Base-by-base conservation (phyloP, 30 jellyfish, hydroid and myxozoan genomes). In the Chrysaora quinquecirrha region DNA sequence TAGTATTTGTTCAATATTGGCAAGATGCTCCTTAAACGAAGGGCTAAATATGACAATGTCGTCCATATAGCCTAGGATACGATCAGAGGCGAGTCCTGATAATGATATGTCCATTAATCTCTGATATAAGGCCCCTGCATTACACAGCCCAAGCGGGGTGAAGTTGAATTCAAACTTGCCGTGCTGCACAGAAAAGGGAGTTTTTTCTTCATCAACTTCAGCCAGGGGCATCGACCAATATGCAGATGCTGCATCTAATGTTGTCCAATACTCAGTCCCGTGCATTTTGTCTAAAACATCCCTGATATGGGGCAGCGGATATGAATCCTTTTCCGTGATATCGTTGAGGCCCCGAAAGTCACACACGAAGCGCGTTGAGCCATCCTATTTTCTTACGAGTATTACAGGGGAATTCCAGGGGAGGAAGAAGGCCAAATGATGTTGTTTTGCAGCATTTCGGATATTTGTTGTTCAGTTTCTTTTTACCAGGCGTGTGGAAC, bases 91-190 rank as follows among this genome's bases (percentile, higher is more conserved):
- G 66, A 75, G 87, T 29, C 77, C 87, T 28, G 90, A 46, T 64
- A 64, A 69, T 23, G 75, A 27, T 19, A 69, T 64, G 86, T 79
- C 74, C 75, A 79, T 79, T 34, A 79, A 19, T 31, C 90, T 61
- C 58, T 79, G 87, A 38, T 64, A 79, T 1, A 76, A 34, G 88
- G 85, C 85, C 76, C 85, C 73, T n/a, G 90, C 90, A 64, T 66
- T 79, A 50, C 90, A 79, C 62, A 79, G 31, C n/a, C 79, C 90
- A 48, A 32, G 66, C 28, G 86, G 90, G 58, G 73, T 64, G 34
- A 64, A 89, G 30, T 62, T 79, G 50, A 79, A 79, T 64, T 64
- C 90, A 69, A 33, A 79, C 90, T 34, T 64, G 50, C 90, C 90
- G 3, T 43, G 66, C 34, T 48, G 87, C 30, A 79, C 90, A 25